A percentile compares a stretch with the other conserved stretches of the same genome.
These are phyloP conservation scores for Hippocampus guttulatus DNA, from an alignment of 2,113 vertebrate species.

Conservation along the genomic window DNA sequence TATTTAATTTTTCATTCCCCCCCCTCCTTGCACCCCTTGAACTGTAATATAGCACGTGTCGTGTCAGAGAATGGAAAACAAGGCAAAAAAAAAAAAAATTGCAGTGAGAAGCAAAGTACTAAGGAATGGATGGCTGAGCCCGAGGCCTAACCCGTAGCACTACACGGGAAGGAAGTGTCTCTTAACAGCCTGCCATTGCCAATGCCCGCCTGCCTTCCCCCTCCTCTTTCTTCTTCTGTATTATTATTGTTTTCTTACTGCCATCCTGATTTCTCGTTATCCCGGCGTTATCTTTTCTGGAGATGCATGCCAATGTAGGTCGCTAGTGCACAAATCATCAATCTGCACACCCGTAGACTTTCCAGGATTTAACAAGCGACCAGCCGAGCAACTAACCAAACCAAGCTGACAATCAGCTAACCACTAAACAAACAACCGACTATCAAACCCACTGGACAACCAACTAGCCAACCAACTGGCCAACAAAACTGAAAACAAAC, in stretches of 20 bases:
- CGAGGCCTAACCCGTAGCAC: constrained; percentile 54
- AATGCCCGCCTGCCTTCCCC: constrained; percentile 14
- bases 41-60: constrained; percentile 74
- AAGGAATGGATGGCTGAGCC: constrained; percentile 68
- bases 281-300: constrained; percentile 39
- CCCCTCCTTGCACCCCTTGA: constrained; percentile 55
- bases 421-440: background rate
- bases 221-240: constrained; percentile 18
- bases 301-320: constrained; percentile 45
- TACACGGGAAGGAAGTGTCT: constrained; percentile 69
- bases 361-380: background rate
- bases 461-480: too few species aligned
- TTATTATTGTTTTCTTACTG: constrained; percentile 24
- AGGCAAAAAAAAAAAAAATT: constrained; percentile 68
- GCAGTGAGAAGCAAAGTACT: constrained; percentile 72
- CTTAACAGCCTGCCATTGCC: constrained; percentile 55
- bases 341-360: constrained; percentile 1
- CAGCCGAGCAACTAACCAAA: background rate
- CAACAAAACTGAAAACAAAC: too few species aligned
- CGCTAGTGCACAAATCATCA: constrained; percentile 30
- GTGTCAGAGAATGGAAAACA: constrained; percentile 72
- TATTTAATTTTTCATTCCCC: constrained; percentile 4
- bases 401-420: background rate
- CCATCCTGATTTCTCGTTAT: constrained; percentile 38
- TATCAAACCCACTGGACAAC: background rate